These are phyloP conservation scores for Neodiprion lecontei DNA, from an alignment of 1,140 invertebrate genomes.

Conservation along the genomic window DNA sequence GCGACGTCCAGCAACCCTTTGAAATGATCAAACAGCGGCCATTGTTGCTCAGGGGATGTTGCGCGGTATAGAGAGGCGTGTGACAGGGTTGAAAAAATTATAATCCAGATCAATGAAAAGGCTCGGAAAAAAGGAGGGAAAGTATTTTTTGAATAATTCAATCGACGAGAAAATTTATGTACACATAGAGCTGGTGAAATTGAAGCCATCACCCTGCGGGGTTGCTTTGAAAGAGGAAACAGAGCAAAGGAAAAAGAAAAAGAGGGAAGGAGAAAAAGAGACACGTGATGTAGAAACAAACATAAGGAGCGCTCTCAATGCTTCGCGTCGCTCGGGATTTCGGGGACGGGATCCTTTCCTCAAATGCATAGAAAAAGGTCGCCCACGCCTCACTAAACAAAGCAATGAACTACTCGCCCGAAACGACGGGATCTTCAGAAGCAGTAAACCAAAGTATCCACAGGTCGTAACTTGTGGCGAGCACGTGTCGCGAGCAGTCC, in stretches of 20 bases:
- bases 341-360: too few relatives aligned
- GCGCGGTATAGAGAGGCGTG: too few relatives aligned
- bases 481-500: neutral
- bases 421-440: neutral
- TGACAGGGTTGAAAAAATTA: too few relatives aligned
- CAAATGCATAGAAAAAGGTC: too few relatives aligned
- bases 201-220: conserved; percentile 13
- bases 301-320: neutral
- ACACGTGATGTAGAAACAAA: neutral
- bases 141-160: too few relatives aligned
- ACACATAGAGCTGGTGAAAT: too few relatives aligned
- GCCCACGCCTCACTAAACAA: too few relatives aligned
- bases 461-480: neutral
- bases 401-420: too few relatives aligned
- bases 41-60: neutral
- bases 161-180: too few relatives aligned
- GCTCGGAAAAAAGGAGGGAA: too few relatives aligned
- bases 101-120: too few relatives aligned
- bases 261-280: conserved; percentile 7
- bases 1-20: neutral
- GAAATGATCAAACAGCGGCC: neutral
- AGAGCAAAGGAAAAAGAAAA: neutral
- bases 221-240: conserved; percentile 10
- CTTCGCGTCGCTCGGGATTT: too few relatives aligned
- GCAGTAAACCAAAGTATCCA: conserved; percentile 5